Conservation (phyloP, 1,140 invertebrate genomes). For the Diorhabda elongata region DNA sequence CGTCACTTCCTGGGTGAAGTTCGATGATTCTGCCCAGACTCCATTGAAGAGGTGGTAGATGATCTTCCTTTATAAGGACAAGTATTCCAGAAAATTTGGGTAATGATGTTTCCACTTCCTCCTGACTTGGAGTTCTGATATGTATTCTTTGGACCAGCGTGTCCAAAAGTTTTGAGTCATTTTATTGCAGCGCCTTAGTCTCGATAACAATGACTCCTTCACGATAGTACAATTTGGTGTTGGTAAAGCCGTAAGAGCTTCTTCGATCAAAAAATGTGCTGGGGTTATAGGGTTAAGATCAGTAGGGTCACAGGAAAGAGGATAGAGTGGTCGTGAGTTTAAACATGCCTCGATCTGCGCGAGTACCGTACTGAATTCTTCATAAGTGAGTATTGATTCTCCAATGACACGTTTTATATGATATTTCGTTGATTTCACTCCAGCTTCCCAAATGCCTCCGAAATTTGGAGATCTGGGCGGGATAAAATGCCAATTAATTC, state of each 20-base stretch:
- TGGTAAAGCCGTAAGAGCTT: constrained; percentile 17
- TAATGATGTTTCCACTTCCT: constrained; percentile 14
- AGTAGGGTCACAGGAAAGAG: constrained; percentile 27
- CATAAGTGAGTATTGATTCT: constrained; percentile 24
- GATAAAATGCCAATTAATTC: constrained; percentile 21
- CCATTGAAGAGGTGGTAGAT: constrained; percentile 34
- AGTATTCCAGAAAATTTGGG: constrained; percentile 19
- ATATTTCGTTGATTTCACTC: constrained; percentile 44
- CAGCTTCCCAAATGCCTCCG: constrained; percentile 47
- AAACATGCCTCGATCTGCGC: constrained; percentile 25
- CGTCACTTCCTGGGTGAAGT: too few relatives aligned
- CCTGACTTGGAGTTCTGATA: constrained; percentile 25
- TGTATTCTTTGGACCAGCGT: constrained; percentile 32
- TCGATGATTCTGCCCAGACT: constrained; percentile 39
- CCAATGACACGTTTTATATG: constrained; percentile 36
- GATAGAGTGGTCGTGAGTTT: constrained; percentile 31
- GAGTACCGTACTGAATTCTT: constrained; percentile 28
- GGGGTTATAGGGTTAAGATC: constrained; percentile 28
- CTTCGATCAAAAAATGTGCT: constrained; percentile 32
- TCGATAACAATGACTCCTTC: too few relatives aligned
- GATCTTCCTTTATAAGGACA: constrained; percentile 33
- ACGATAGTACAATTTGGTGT: neutral
- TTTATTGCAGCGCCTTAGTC: too few relatives aligned
- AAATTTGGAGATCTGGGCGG: constrained; percentile 44
- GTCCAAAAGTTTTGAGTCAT: constrained; percentile 32